Evolutionary conservation across 1,140 invertebrate species (phyloP).

Genomic region (Delia radicum): DNA sequence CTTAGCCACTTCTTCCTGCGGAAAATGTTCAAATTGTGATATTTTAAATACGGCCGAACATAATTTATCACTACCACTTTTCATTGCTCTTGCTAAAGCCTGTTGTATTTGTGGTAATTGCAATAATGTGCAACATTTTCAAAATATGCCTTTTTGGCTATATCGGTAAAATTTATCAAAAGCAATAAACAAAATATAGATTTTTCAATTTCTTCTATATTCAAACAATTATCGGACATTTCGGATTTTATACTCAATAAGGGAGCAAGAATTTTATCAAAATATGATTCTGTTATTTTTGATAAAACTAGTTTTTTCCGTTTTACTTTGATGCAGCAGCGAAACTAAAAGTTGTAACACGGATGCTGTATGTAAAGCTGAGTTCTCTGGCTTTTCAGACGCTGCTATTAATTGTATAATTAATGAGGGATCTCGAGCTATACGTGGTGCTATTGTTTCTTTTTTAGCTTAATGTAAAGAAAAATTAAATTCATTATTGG

Average conservation of each 20-base stretch:
- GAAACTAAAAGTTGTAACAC: conserved; percentile 40
- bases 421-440: conserved; percentile 37
- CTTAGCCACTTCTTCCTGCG: conserved; percentile 43
- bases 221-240: conserved; percentile 35
- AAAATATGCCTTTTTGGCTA: conserved; percentile 51
- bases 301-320: conserved; percentile 48
- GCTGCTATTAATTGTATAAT: conserved; percentile 39
- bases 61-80: conserved; percentile 38
- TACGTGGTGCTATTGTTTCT: conserved; percentile 35
- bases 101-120: conserved; percentile 45
- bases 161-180: conserved; percentile 46
- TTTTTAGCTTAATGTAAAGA: conserved; percentile 30
- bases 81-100: conserved; percentile 43
- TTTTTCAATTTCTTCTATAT: conserved; percentile 42
- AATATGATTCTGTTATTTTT: conserved; percentile 49
- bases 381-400: conserved; percentile 40
- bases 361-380: conserved; percentile 34
- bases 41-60: conserved; percentile 44
- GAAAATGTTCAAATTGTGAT: conserved; percentile 49
- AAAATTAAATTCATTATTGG: background rate
- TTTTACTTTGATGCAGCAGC: conserved; percentile 41
- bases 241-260: conserved; percentile 37
- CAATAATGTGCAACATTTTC: conserved; percentile 44
- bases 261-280: conserved; percentile 46
- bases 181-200: conserved; percentile 44